Base-by-base conservation (phyloP, 2,888 invertebrate species). In the Galerucella pusilla region DNA sequence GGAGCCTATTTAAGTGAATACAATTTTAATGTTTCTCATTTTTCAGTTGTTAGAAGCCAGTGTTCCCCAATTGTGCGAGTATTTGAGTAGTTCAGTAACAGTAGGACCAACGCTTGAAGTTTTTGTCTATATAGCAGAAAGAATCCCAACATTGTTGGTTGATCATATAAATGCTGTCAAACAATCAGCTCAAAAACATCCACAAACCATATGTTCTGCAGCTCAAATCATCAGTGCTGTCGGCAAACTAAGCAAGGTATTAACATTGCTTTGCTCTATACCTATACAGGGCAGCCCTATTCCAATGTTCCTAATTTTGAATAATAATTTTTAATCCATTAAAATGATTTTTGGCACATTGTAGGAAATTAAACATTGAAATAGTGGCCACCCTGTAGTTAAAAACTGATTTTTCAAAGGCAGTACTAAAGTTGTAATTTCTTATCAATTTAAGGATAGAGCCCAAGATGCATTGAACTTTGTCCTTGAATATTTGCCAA, bases 381-480 rank as follows among this genome's bases (percentile, higher is more conserved):
- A 28, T 35, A 2, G n/a, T 61, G 9, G 35, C 14, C 25, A 28
- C 10, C 10, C 11, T n/a, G n/a, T 9, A 60, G 35, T 60, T 42
- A 2, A 54, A 54, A 54, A 54, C 16, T 6, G 12, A n/a, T 54
- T 54, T n/a, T 14, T n/a, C 9, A 49, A 46, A 12, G 49, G 49
- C 11, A 49, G 49, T 12, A 45, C 6, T 10, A 1, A 11, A 49
- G 14, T 49, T 11, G 14, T 9, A 66, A 28, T 66, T 28, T 59
- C 20, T 3, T 45, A 57, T 20, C 42, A 60, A 76, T 84, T 86
- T 60, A 83, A 95, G 94, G 94, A 94, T 78, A 91, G 93, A 75
- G 96, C 95, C 0, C 93, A 94, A 85, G 94, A 94, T 83, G 94
- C 95, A 9, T 87, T 96, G 79, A 93, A 94, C 88, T 96, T 95